Conservation (phyloP, 2,888 invertebrate genomes). For the Hypolimnas misippus region DNA sequence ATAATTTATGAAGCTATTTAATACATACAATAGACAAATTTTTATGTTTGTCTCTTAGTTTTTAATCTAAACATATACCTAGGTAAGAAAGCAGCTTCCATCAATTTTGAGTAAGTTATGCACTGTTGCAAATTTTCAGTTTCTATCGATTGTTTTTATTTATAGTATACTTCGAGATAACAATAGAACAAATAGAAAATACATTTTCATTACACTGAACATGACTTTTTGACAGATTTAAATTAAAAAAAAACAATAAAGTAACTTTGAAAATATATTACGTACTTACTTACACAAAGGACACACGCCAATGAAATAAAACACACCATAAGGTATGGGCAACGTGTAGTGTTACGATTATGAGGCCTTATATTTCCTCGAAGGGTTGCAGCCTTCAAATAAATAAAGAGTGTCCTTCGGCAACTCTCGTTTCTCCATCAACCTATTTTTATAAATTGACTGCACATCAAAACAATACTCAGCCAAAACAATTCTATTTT, state of each 20-base stretch:
- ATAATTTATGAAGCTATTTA: too few relatives aligned
- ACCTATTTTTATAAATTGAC: conserved; percentile 40
- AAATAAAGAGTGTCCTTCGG: conserved; percentile 34
- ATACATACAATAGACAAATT: too few relatives aligned
- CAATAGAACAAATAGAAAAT: neutral
- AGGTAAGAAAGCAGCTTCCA: too few relatives aligned
- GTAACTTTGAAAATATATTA: neutral
- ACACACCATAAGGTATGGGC: conserved; percentile 18
- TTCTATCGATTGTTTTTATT: neutral
- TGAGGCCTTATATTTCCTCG: conserved; percentile 33
- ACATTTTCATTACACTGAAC: neutral
- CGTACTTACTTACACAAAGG: neutral
- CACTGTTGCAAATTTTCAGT: neutral
- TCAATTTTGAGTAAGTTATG: neutral
- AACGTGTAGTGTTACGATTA: conserved; percentile 16
- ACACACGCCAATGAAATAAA: neutral
- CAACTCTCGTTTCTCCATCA: conserved; percentile 39
- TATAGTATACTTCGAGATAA: neutral
- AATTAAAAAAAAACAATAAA: neutral
- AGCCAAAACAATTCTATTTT: neutral
- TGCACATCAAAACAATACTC: neutral
- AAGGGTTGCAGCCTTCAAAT: conserved; percentile 35
- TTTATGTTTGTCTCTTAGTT: too few relatives aligned
- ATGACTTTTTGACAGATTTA: neutral
- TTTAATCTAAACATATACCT: too few relatives aligned